Evolutionary conservation across 2,888 invertebrate genomes (phyloP), one percentile per base, ranked within the genome.

Genomic region (Idaea biselata): DNA sequence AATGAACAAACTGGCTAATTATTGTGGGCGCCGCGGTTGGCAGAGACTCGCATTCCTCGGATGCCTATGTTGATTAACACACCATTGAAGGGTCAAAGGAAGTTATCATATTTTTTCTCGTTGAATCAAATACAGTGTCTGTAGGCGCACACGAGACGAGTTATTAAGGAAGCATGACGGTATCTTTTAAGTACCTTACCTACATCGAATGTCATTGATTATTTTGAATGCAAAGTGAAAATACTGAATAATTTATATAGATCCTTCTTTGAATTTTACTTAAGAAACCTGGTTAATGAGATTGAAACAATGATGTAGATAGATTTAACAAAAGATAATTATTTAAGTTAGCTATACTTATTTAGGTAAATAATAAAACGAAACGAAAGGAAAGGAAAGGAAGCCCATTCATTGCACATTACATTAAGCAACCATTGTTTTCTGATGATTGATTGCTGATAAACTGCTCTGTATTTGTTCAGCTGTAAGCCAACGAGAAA

Each of bases 21-120:
- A 77, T 74, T 73, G 73, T 72, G 69, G 68, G 68, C 73, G 66
- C 73, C 73, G 72, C 69, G 72, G 69, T 70, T 72, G 73, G 72
- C 74, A 72, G 75, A 74, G 72, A 73, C 76, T 75, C 76, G 78
- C 83, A 79, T 84, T 84, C 84, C 80, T 71, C 67, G 72, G 75
- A 77, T 78, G 70, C 82, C 76, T 69, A 68, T 67, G 78, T 73
- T 80, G 80, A 84, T 86, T 83, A 80, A 79, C 76, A 78, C 78
- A 68, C 68, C 68, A 73, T 73, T 78, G 77, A 79, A 81, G 82
- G 84, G 84, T 87, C 84, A 82, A 81, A 73, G 73, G 74, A 76
- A 81, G 78, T 61, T 18, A 60, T 58, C 59, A 61, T 67, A 60
- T 25, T n/a, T 16, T 25, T 59, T 16, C 55, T 58, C 60, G 63